Evolutionary conservation across 2,888 invertebrate genomes (phyloP).

Genomic region (Ormyrus labotus): DNA sequence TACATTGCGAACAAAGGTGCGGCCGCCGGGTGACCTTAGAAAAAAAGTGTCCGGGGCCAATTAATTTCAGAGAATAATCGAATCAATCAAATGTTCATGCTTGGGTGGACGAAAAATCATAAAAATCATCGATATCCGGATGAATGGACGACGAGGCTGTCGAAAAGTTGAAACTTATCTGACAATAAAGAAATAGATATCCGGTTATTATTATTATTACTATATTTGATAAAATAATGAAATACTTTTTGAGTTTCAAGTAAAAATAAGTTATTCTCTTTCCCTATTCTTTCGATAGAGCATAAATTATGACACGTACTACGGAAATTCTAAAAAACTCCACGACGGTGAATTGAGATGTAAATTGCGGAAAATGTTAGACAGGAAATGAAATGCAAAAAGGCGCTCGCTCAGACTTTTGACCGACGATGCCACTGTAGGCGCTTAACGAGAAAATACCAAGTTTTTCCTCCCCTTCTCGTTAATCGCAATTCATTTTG

Average conservation of each 20-base stretch:
- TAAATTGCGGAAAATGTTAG: slow-evolving; percentile 34
- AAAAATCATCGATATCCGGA: too few species aligned
- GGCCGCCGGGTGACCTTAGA: slow-evolving; percentile 13
- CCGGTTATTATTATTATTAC: too few species aligned
- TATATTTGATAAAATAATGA: too few species aligned
- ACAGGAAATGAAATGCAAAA: not conserved
- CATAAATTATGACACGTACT: too few species aligned
- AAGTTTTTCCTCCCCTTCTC: slow-evolving; percentile 10
- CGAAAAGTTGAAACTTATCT: too few species aligned
- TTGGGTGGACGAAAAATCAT: slow-evolving; percentile 29
- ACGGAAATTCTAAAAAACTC: too few species aligned
- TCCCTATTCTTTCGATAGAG: too few species aligned
- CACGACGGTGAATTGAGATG: not conserved
- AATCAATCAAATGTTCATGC: slow-evolving; percentile 51
- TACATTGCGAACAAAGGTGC: slow-evolving; percentile 25
- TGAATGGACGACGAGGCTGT: too few species aligned
- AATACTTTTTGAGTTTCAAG: too few species aligned
- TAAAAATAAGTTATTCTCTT: too few species aligned
- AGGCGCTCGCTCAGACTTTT: slow-evolving; percentile 11
- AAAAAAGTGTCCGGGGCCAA: slow-evolving; percentile 23
- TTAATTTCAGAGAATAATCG: slow-evolving; percentile 45
- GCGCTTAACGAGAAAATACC: not conserved
- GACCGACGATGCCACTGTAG: not conserved
- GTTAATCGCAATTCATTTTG: slow-evolving; percentile 42
- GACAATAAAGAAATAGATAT: too few species aligned